Evolutionary conservation across 1,140 invertebrate genomes (phyloP).

Genomic region (Psilanteris sp.): DNA sequence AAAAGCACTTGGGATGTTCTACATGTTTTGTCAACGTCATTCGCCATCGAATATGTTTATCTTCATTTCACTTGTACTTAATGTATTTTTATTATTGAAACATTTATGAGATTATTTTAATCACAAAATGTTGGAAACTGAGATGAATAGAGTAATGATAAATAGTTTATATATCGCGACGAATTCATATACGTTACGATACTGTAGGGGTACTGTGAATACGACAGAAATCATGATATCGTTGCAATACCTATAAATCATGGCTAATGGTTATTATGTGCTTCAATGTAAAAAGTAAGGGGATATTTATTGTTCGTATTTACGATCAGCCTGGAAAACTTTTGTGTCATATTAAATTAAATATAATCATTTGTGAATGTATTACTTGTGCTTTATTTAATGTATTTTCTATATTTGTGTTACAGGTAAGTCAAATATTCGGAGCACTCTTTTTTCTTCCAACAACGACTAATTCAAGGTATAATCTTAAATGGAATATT

Average conservation of each 20-base stretch:
- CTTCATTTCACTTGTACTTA: slow-evolving; percentile 35
- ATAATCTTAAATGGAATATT: too few species aligned
- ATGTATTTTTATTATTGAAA: background rate
- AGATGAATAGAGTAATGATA: slow-evolving; percentile 18
- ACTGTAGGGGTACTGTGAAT: background rate
- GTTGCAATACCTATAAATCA: slow-evolving; percentile 26
- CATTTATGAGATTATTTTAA: slow-evolving; percentile 10
- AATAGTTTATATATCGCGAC: slow-evolving; percentile 31
- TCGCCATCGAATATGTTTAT: slow-evolving; percentile 25
- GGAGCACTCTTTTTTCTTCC: too few species aligned
- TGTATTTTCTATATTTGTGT: slow-evolving; percentile 3
- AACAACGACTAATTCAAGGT: too few species aligned
- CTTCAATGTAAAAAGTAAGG: slow-evolving; percentile 4
- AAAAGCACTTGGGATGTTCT: slow-evolving; percentile 21
- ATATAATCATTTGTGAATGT: too few species aligned
- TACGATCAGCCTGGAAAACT: too few species aligned
- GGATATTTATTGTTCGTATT: slow-evolving; percentile 26
- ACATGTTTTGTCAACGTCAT: slow-evolving; percentile 42
- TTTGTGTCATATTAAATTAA: too few species aligned
- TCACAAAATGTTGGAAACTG: background rate
- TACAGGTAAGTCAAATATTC: slow-evolving; percentile 14
- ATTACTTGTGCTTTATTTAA: too few species aligned
- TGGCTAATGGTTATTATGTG: slow-evolving; percentile 30
- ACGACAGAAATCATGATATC: slow-evolving; percentile 35
- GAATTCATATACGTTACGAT: slow-evolving; percentile 2